Conservation (phyloP, 2,113 vertebrate genomes). For the Phyllostomus hastatus region DNA sequence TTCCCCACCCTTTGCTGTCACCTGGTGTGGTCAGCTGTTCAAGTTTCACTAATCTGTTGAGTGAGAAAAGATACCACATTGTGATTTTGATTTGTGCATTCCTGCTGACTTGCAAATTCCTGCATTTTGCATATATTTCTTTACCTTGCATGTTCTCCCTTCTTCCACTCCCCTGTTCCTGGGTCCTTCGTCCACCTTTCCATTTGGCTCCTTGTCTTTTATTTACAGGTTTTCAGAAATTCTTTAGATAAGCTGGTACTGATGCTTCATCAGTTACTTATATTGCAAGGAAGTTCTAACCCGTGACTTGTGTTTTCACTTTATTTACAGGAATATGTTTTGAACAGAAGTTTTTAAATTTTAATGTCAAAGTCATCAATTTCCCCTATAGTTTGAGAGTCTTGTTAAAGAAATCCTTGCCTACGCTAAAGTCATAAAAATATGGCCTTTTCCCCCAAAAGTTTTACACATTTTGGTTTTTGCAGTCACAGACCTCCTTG, state of each 20-base stretch:
- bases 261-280: neutral
- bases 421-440: neutral
- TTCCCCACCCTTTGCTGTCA: rapidly evolving
- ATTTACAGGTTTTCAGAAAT: neutral
- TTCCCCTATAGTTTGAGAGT: neutral
- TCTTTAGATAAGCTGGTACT: neutral
- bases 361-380: neutral
- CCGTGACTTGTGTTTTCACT: neutral
- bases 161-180: neutral
- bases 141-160: neutral
- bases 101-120: too few species aligned
- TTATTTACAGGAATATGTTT: neutral
- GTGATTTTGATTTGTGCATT: neutral
- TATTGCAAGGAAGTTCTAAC: neutral
- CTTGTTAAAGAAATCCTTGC: neutral
- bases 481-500: neutral
- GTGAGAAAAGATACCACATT: rapidly evolving
- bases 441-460: neutral
- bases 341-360: neutral
- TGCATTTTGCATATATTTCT: rapidly evolving
- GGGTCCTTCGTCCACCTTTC: neutral
- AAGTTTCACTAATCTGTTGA: too few species aligned
- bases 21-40: neutral
- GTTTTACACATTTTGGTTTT: neutral
- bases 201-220: neutral